Base-by-base conservation (phyloP, 2,113 vertebrate genomes). In the Nothobranchius furzeri region DNA sequence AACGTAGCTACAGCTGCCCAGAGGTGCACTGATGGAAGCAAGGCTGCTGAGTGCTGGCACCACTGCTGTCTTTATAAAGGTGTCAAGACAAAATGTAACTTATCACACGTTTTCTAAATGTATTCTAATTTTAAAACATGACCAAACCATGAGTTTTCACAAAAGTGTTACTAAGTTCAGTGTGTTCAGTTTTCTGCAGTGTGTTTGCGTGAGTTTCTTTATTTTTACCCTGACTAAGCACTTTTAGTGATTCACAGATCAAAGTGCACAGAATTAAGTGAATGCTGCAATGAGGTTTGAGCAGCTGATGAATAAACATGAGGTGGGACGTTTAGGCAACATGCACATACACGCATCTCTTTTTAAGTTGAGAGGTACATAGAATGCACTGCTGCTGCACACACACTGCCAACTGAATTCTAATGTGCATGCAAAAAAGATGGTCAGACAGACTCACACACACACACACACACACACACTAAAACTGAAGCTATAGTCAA, bases 221-320 rank as follows among this genome's bases (percentile, higher is more conserved):
- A 51, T 35, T 82, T 60, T 62, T 60, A 45, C 4, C 45, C 62
- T 83, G 77, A 82, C 62, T 85, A 79, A 83, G 86, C 86, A 13
- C 24, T 82, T 82, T 59, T 52, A 72, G 46, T 64, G 66, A 83
- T 81, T 53, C 53, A 24, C 25, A 70, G 81, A 87, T 90, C 79
- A 83, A 82, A 87, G 85, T 68, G 72, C 12, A 17, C 51, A 72
- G 78, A 80, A 78, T 75, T 77, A 8, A 58, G 64, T 17, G 60
- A 81, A 73, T 58, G 56, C 68, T 69, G 82, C 84, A 67, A 71
- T 43, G 68, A 82, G 76, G 73, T 76, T 85, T 84, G 58, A 79
- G 73, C 70, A 78, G 48, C 36, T 55, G 60, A 76, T 88, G 75
- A 87, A 88, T 90, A 90, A 85, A 87, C 83, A 90, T 88, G 79